Evolutionary conservation across 2,113 vertebrate genomes (phyloP), one percentile per base, ranked within the genome.

Genomic region (Lichenostomus cassidix): DNA sequence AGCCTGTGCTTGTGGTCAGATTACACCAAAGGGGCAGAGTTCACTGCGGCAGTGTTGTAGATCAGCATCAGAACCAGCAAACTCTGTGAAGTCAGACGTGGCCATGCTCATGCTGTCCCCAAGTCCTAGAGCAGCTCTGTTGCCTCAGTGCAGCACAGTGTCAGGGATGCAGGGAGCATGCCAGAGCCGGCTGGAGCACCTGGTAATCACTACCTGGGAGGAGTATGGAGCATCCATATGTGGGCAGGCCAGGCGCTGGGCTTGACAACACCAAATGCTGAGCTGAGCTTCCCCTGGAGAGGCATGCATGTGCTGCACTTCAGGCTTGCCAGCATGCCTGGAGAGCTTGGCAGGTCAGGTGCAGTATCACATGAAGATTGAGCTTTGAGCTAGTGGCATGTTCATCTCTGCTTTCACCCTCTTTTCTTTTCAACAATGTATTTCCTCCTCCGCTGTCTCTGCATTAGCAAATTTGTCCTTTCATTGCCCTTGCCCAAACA

Each of bases 281-380:
- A 91, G 49, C 53, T 0, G 0, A 76, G 74, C n/a, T 27, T 29
- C 6, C 20, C 82, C 75, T 3, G 7, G 67, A 41, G 84, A 52
- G 53, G 3, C 0, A 3, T 12, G 53, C 18, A 3, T 49, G 75
- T 80, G 75, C 1, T 15, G 17, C 0, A 0, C 17, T n/a, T 46
- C 58, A 41, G 41, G 22, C 50, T 68, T 58, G 85, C 82, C 92
- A 96, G 81, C 22, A 7, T 7, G 37, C 62, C 62, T 64, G 53
- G 44, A 56, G 46, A 88, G 53, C 85, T 55, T 42, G 53, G 75
- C 59, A 55, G 39, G 23, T 86, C 83, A 93, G 35, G 52, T 0
- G 4, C 44, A 3, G 2, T 28, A n/a, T 3, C 60, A 70, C 9
- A 46, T 3, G 19, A 74, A 88, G 55, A 63, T 1, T 59, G 87